Evolutionary conservation across 2,797 vertebrate species (phyloP).

Genomic region (Onychomys leucogaster): DNA sequence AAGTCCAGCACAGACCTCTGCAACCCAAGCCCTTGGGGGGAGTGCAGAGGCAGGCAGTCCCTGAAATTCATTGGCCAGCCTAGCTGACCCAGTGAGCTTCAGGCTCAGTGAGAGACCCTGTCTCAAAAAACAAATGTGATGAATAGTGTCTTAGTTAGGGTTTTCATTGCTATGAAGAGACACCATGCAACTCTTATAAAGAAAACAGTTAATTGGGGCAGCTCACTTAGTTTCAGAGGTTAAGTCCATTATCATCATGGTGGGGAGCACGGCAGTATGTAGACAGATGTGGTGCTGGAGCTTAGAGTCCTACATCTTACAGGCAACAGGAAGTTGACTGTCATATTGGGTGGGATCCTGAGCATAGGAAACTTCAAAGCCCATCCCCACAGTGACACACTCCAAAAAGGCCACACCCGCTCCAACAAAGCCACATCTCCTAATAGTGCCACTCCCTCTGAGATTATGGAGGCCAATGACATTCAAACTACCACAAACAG

Average conservation of each 20-base stretch:
- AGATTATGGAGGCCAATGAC: background rate
- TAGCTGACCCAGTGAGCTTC: background rate
- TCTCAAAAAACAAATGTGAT: background rate
- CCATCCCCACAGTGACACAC: background rate
- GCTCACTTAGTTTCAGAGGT: too few relatives aligned
- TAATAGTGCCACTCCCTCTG: background rate
- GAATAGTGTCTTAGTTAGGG: background rate
- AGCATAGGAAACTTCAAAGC: background rate
- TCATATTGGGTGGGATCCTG: background rate
- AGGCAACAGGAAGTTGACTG: background rate
- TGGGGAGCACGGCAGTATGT: background rate
- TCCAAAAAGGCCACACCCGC: background rate
- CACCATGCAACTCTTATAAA: background rate
- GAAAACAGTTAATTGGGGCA: background rate
- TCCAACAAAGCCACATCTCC: background rate
- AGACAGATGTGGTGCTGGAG: background rate
- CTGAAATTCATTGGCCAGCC: background rate
- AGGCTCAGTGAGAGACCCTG: background rate
- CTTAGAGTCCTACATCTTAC: background rate
- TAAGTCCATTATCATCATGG: background rate
- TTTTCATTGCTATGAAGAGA: background rate
- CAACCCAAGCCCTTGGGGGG: background rate
- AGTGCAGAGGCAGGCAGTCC: background rate
- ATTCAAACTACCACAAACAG: background rate
- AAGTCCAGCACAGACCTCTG: background rate